phyloP scores from a whole-genome alignment of 2,888 invertebrate species.

The Lottia gigantea region DNA sequence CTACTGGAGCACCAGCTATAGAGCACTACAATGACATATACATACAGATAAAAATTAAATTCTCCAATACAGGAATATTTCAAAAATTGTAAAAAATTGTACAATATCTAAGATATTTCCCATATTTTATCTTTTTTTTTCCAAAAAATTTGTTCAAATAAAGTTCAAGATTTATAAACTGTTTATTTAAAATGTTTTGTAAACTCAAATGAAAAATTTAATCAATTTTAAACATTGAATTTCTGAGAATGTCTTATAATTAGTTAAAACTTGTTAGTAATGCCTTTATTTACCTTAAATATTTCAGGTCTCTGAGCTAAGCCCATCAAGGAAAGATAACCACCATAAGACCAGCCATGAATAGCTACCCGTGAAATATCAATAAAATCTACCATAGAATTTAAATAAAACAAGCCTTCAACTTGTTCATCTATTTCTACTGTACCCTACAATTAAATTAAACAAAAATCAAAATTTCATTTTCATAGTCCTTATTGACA shows the following conservation, averaged over 20 bases:
- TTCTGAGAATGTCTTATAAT: too few species aligned
- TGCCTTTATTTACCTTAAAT: slow-evolving; percentile 78
- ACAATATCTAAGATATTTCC: too few species aligned
- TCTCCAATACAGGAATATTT: too few species aligned
- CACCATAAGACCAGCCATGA: slow-evolving; percentile 98
- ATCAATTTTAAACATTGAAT: too few species aligned
- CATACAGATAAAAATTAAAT: not conserved
- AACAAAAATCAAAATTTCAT: not conserved
- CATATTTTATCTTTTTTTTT: not conserved
- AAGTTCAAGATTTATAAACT: too few species aligned
- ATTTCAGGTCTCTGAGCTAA: slow-evolving; percentile 91
- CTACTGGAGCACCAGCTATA: slow-evolving; percentile 97
- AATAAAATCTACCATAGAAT: slow-evolving; percentile 81
- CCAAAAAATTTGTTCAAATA: not conserved
- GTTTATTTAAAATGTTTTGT: too few species aligned
- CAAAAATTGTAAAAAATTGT: too few species aligned
- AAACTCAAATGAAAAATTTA: too few species aligned
- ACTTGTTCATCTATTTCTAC: slow-evolving; percentile 95
- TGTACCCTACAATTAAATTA: slow-evolving; percentile 76
- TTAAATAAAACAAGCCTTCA: slow-evolving; percentile 88
- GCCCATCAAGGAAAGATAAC: slow-evolving; percentile 94
- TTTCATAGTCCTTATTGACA: too few species aligned
- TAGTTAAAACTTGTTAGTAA: too few species aligned
- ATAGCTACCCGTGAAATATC: slow-evolving; percentile 93
- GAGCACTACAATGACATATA: slow-evolving; percentile 72